Evolutionary conservation across 2,797 vertebrate species (phyloP), one percentile per base, ranked within the genome.

Genomic region (Microctenopoma steveboyesi): DNA sequence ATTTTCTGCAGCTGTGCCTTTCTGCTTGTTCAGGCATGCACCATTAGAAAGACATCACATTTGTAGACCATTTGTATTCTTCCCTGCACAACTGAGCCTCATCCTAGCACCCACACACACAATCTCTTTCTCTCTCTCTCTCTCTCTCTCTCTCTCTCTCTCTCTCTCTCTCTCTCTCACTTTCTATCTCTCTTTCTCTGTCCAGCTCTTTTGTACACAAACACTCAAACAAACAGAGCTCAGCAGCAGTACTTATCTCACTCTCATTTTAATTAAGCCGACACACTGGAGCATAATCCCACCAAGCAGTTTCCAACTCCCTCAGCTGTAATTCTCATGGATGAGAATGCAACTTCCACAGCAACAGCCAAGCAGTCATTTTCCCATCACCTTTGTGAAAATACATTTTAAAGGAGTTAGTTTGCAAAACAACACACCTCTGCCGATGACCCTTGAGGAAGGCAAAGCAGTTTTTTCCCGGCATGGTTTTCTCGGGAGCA

Each of bases 401-500:
- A 22, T 22, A 22, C 45, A 22, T 25, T 0, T 0, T 15, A 68
- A 64, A 49, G 45, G 9, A 60, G 72, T 2, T 37, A 69, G 9
- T 65, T 64, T 54, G 11, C 30, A 74, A 63, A 61, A 64, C 56
- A 12, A 91, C 90, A 71, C 77, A 93, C 92, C 89, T 92, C 75
- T 90, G 89, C 12, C 89, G 91, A 14, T 92, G 91, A 75, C 82
- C 82, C 81, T 92, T 93, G 64, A 93, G 91, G 65, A 93, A 93
- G 69, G 88, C 91, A 45, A 93, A 93, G 83, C 92, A 93, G 79
- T 92, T 91, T 89, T 92, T 93, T 12, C 91, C 89, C 7, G 90
- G 92, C 89, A 92, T 93, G 72, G 58, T 84, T 88, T 71, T 83
- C 64, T 78, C 76, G 69, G 75, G 79, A 74, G 70, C 61, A 43